Evolutionary conservation across 1,140 invertebrate genomes (phyloP).

Genomic region (Drosophila pseudoananassae): DNA sequence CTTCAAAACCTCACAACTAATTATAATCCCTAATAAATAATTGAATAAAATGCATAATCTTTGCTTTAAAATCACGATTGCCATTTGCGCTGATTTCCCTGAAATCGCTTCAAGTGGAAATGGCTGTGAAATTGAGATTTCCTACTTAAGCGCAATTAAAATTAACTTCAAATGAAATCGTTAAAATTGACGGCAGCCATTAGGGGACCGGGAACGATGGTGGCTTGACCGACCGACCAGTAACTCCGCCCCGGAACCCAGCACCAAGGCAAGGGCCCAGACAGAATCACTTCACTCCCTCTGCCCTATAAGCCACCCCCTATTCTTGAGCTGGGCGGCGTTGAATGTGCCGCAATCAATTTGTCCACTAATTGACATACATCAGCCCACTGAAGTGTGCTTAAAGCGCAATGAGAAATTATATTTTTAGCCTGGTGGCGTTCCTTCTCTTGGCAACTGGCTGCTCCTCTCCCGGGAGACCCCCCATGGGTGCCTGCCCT

Average conservation of each 20-base stretch:
- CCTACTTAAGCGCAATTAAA: constrained; percentile 77
- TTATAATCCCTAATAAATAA: too few relatives aligned
- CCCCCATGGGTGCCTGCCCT: background rate
- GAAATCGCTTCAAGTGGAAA: constrained; percentile 58
- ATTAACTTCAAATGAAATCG: constrained; percentile 69
- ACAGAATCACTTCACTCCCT: constrained; percentile 14
- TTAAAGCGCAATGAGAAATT: constrained; percentile 67
- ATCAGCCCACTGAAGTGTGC: constrained; percentile 59
- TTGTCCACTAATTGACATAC: constrained; percentile 79
- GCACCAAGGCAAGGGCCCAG: constrained; percentile 11
- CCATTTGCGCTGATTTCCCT: constrained; percentile 59
- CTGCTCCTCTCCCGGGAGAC: background rate
- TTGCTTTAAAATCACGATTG: constrained; percentile 42
- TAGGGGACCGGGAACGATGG: constrained; percentile 28
- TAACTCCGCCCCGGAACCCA: constrained; percentile 29
- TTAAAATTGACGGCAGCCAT: constrained; percentile 42
- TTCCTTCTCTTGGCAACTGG: background rate
- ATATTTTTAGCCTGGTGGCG: constrained; percentile 58
- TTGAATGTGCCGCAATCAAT: constrained; percentile 65
- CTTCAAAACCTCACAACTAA: background rate
- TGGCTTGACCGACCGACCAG: constrained; percentile 27
- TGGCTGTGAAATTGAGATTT: constrained; percentile 77
- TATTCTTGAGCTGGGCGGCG: constrained; percentile 38
- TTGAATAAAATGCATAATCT: background rate
- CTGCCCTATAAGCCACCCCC: constrained; percentile 2